A percentile compares a stretch with the other conserved stretches of the same genome.
These are phyloP conservation scores for Phylloscopus trochilus DNA, from an alignment of 2,113 vertebrate genomes.

Conservation along the genomic window DNA sequence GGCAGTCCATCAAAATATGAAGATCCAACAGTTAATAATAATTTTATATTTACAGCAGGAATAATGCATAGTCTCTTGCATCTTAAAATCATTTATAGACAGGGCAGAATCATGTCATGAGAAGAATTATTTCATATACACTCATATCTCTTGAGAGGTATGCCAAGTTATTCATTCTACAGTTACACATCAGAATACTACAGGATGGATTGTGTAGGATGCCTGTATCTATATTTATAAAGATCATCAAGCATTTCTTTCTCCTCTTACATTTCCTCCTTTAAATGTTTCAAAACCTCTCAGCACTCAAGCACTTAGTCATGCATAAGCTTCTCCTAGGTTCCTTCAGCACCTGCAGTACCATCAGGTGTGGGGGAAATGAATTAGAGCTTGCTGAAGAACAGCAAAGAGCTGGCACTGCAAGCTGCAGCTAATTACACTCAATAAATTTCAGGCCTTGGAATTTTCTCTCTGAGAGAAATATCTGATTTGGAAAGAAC, in stretches of 20 bases:
- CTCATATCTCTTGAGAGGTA: background rate
- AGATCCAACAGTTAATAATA: background rate
- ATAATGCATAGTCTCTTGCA: background rate
- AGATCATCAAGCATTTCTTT: background rate
- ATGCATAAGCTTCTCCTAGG: background rate
- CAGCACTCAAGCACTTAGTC: background rate
- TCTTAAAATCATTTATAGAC: background rate
- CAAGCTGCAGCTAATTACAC: conserved; percentile 9
- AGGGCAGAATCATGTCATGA: background rate
- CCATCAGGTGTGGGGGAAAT: background rate
- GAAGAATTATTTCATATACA: background rate
- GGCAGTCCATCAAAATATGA: background rate
- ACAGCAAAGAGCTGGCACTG: background rate
- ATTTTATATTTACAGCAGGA: background rate
- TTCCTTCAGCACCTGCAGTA: background rate
- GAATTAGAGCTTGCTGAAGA: conserved; percentile 2
- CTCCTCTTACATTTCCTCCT: background rate
- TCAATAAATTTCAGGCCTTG: background rate
- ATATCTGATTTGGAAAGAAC: background rate
- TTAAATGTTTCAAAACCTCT: background rate
- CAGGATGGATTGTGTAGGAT: background rate
- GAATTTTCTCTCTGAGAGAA: background rate
- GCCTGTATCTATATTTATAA: background rate
- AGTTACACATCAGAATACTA: background rate
- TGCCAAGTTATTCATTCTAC: background rate